phyloP scores from a whole-genome alignment of 2,888 invertebrate genomes.

The Sphinx pinastri region DNA sequence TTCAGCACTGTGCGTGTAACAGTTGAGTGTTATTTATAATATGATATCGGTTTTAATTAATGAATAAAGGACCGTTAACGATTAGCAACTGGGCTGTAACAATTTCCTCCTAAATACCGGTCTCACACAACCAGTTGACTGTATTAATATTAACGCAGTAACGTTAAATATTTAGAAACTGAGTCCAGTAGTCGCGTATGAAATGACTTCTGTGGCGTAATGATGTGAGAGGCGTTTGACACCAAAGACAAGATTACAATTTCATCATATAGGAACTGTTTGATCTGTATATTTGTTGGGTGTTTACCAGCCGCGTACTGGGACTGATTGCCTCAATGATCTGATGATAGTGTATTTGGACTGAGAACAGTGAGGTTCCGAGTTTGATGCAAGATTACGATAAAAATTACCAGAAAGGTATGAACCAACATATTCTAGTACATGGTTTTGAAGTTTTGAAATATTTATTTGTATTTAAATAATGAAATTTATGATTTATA shows the following conservation, averaged over 20 bases:
- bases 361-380: neutral
- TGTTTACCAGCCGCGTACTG: neutral
- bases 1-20: too few relatives aligned
- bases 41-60: too few relatives aligned
- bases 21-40: too few relatives aligned
- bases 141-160: neutral
- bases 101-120: neutral
- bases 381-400: too few relatives aligned
- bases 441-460: neutral
- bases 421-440: neutral
- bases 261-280: neutral
- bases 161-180: constrained; percentile 17
- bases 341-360: neutral
- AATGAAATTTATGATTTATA: too few relatives aligned
- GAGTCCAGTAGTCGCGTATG: constrained; percentile 9
- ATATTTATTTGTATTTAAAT: neutral
- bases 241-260: constrained; percentile 12
- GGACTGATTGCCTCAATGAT: too few relatives aligned
- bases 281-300: neutral
- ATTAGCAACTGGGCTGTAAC: neutral
- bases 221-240: constrained; percentile 14
- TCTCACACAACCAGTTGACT: neutral
- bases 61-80: too few relatives aligned
- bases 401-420: neutral
- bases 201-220: constrained; percentile 23